Conservation (phyloP, 2,797 vertebrate genomes). For the Sebastolobus altivelis region DNA sequence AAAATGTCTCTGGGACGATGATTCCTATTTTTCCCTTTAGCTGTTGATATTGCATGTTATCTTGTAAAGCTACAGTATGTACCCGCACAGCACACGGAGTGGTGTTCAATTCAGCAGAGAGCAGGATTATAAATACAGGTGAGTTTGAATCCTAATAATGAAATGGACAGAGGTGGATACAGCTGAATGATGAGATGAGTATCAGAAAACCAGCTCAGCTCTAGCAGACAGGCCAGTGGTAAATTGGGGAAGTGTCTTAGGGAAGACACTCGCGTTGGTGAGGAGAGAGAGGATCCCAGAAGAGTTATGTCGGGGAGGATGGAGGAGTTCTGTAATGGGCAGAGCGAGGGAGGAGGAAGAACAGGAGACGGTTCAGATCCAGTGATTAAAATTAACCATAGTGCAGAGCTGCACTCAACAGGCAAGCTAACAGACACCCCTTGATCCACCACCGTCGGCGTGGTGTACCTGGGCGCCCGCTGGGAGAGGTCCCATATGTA, state of each 20-base stretch:
- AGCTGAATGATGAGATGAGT: constrained; percentile 36
- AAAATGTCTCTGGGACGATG: neutral
- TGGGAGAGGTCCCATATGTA: constrained; percentile 49
- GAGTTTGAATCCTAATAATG: constrained; percentile 49
- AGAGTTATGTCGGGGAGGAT: constrained; percentile 45
- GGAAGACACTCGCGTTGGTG: constrained; percentile 18
- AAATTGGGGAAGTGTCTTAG: constrained; percentile 52
- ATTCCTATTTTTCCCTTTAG: neutral
- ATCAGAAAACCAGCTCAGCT: constrained; percentile 23
- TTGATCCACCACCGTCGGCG: constrained; percentile 15
- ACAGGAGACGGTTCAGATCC: constrained; percentile 44
- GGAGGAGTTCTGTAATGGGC: constrained; percentile 50
- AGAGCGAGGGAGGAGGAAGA: constrained; percentile 20
- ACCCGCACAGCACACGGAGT: neutral
- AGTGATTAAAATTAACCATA: constrained; percentile 64
- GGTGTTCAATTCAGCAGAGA: constrained; percentile 43
- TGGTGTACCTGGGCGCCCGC: constrained; percentile 27
- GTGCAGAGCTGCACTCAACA: constrained; percentile 61
- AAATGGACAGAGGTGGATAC: constrained; percentile 49
- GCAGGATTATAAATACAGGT: constrained; percentile 46
- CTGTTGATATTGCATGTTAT: neutral
- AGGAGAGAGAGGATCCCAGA: constrained; percentile 50
- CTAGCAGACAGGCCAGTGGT: constrained; percentile 23
- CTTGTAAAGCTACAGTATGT: neutral
- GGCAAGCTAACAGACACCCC: constrained; percentile 56